Conservation (phyloP, 2,113 vertebrate genomes). For the Bujurquina vittata region DNA sequence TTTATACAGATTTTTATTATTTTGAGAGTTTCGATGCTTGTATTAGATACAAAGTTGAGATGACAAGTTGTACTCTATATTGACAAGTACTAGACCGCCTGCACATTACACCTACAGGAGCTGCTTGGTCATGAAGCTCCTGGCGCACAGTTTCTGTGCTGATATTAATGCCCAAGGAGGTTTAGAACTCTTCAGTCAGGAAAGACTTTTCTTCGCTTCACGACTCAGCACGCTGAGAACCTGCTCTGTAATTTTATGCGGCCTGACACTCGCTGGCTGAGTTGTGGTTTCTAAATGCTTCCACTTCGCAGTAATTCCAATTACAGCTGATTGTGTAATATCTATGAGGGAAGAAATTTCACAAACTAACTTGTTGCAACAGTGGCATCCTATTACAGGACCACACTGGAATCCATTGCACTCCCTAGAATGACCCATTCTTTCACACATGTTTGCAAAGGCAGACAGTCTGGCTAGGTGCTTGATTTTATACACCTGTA, state of each 20-base stretch:
- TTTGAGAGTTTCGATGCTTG: neutral
- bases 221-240: too few species aligned
- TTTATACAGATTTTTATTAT: neutral
- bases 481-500: neutral
- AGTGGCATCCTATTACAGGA: neutral
- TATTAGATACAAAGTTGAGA: neutral
- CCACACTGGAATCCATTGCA: fast-evolving
- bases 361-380: neutral
- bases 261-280: neutral
- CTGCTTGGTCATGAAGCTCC: neutral
- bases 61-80: fast-evolving
- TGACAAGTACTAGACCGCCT: neutral
- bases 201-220: too few species aligned
- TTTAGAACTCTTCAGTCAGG: too few species aligned
- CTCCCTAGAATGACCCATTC: fast-evolving
- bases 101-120: neutral
- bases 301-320: neutral
- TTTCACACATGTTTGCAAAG: neutral
- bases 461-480: fast-evolving
- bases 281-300: neutral
- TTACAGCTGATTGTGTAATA: neutral
- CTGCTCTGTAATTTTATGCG: too few species aligned
- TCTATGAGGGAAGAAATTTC: neutral
- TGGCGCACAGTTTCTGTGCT: neutral
- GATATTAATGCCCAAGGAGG: neutral